phyloP scores from a whole-genome alignment of 2,113 vertebrate genomes.

The Turdus rufiventris region DNA sequence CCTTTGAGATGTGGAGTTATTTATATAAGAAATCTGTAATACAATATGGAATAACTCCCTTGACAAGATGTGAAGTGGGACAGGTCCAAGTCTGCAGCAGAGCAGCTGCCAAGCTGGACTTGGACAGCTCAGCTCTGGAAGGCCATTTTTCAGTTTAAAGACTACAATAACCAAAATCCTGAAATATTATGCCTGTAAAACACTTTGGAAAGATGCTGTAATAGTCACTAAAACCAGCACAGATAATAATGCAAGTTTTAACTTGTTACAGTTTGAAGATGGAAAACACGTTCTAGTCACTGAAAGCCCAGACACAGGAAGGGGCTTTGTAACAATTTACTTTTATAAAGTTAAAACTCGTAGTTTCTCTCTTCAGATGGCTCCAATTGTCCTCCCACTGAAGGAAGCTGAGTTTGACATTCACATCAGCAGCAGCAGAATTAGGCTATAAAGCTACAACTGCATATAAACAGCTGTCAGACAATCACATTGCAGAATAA shows the following conservation, averaged over 20 bases:
- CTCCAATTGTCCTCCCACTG: neutral
- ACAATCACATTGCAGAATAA: neutral
- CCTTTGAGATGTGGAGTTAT: neutral
- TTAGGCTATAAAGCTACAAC: neutral
- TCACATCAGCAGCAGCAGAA: neutral
- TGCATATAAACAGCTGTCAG: neutral
- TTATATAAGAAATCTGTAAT: neutral
- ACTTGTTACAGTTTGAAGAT: neutral
- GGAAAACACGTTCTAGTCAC: neutral
- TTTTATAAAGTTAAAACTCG: neutral
- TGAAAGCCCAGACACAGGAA: neutral
- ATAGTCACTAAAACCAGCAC: neutral
- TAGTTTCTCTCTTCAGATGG: neutral
- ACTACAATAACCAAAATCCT: neutral
- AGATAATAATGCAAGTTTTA: neutral
- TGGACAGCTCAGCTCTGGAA: neutral
- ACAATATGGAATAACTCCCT: neutral
- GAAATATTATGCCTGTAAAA: conserved; percentile 4
- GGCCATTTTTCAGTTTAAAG: neutral
- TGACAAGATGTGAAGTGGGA: neutral
- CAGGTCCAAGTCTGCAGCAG: neutral
- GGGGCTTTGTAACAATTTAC: neutral
- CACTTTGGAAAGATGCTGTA: conserved; percentile 21
- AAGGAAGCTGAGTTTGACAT: neutral
- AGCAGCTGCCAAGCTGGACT: conserved; percentile 27